Base-by-base conservation (phyloP, 2,888 invertebrate genomes). In the Cerceris ruficornis region DNA sequence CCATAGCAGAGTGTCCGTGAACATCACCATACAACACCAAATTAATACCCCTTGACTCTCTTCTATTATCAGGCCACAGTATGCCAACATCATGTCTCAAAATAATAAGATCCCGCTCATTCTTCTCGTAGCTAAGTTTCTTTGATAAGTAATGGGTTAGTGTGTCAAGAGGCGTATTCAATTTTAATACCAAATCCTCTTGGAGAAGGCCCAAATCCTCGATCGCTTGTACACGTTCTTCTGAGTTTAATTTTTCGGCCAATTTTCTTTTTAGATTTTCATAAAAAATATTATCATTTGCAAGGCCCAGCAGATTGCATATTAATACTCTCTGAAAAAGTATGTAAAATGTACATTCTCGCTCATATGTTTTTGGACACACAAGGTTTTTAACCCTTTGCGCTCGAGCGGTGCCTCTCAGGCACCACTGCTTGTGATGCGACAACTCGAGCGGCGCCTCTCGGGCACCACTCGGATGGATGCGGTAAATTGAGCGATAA, bases 1-100 rank as follows among this genome's bases (percentile, higher is more conserved):
- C 97, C 99, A 99, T 99, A 41, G 99, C 99, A 0, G 99, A 98
- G 92, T 98, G 97, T 0, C 97, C 96, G 15, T 93, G 92, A 0
- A 94, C 93, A 78, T 96, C 95, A 0, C 99, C 99, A 86, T 99
- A 98, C 69, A 96, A 96, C 0, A 99, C 97, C 93, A 99, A 95
- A 81, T 96, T 97, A 65, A 97, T 96, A 78, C 95, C 97, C 61
- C 97, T 95, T 62, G 95, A 93, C 93, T 99, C 99, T 80, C 95
- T 94, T 80, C 94, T 95, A 17, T 96, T 96, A 90, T 98, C 97
- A 4, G 97, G 97, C 98, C 98, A 98, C 74, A 96, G 95, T 72
- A 99, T 97, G 42, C 96, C 97, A 60, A 99, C 94, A 89, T 99
- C 97, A 91, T 99, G 99, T 0, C 98, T 95, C 84, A 99, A 94